Evolutionary conservation across 2,888 invertebrate species (phyloP), one percentile per base, ranked within the genome.

Genomic region (Dasysyrphus tricinctus): DNA sequence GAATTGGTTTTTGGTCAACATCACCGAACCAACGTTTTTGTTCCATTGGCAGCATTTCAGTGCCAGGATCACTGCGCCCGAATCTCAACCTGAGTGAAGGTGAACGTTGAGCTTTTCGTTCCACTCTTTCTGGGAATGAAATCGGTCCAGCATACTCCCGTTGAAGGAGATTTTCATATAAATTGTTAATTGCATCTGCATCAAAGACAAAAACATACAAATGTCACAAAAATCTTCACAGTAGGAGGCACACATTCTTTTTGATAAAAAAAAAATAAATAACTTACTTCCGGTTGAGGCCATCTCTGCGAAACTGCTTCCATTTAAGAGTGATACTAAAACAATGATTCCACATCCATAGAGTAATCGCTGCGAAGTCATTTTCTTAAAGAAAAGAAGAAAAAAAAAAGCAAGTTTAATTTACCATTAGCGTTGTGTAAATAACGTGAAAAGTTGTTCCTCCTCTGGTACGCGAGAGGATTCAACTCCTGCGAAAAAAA

Each of bases 51-150:
- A 90, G 87, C 11, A 74, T 2, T 32, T 86, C 81, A 47, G 57
- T 63, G 83, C 94, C 94, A 14, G 96, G 95, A 92, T 96, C 96
- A 39, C 96, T 95, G 88, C 96, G 94, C 51, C 96, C 96, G 90
- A 96, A 97, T 88, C 96, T 94, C 79, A 97, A 94, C 24, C 96
- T 94, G 51, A 96, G 93, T 1, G 96, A 96, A 0, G 96, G 96
- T 16, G 96, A 96, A 86, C 96, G 94, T 90, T 96, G 96, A 5
- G 96, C 96, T 92, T 96, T 96, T 91, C 96, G 95, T 65, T 96
- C 96, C 37, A 96, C 94, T 63, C 91, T 90, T 11, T 94, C 94
- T 56, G 94, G 92, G 80, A 93, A 91, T n/a, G 91, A 90, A 37
- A 92, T 89, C 5, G 92, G 92, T 0, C 91, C 93, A 42, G 92